Percentiles rank a stretch among this genome's conserved stretches.
phyloP scores from a whole-genome alignment of 2,888 invertebrate genomes.

The Thereva unica region DNA sequence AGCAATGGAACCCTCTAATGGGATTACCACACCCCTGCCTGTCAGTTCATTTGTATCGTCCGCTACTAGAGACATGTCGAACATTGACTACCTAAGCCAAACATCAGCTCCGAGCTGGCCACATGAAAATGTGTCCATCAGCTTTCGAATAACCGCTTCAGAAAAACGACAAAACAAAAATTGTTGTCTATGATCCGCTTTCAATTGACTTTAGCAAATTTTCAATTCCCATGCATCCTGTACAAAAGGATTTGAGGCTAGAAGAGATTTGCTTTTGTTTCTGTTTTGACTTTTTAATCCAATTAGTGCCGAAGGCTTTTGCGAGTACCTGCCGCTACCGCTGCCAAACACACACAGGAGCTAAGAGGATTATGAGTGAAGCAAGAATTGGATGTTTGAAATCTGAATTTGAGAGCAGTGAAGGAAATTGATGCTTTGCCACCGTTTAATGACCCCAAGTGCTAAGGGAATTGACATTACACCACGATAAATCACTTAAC shows the following conservation, averaged over 20 bases:
- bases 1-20: conserved; percentile 45
- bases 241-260: conserved; percentile 14
- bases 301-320: conserved; percentile 11
- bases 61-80: conserved; percentile 15
- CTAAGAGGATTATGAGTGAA: neutral
- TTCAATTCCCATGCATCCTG: conserved; percentile 5
- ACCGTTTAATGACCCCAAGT: neutral
- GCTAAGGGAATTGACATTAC: too few species aligned
- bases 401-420: neutral
- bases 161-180: too few species aligned
- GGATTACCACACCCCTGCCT: conserved; percentile 51
- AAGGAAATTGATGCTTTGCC: neutral
- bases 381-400: neutral
- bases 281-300: conserved; percentile 26
- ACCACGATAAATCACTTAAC: too few species aligned
- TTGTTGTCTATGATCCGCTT: neutral
- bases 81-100: too few species aligned
- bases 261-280: neutral
- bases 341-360: neutral
- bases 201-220: conserved; percentile 18
- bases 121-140: too few species aligned
- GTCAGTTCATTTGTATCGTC: conserved; percentile 28
- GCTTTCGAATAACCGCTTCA: too few species aligned
- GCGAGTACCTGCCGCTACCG: neutral
- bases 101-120: too few species aligned